Conservation (phyloP, 2,888 invertebrate species). For the Drosophila recens region DNA sequence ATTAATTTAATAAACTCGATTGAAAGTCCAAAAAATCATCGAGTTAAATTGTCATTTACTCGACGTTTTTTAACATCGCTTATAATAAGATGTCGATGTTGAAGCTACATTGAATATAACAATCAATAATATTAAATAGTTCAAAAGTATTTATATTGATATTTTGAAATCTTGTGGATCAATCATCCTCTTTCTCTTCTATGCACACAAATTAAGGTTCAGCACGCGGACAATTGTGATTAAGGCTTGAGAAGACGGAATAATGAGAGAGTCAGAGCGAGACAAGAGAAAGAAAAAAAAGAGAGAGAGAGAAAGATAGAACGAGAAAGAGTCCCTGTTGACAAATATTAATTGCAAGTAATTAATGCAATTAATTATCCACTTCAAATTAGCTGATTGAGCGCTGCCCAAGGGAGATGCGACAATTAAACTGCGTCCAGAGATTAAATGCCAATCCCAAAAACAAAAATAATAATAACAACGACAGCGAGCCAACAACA, state of each 20-base stretch:
- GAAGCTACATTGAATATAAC: too few relatives aligned
- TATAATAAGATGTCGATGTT: too few relatives aligned
- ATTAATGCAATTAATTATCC: constrained; percentile 48
- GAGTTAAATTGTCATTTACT: too few relatives aligned
- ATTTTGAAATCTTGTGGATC: not conserved
- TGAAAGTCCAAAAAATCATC: too few relatives aligned
- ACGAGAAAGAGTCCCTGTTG: not conserved
- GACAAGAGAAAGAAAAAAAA: not conserved
- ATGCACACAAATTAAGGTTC: not conserved
- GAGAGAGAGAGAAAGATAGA: not conserved
- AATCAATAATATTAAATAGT: too few relatives aligned
- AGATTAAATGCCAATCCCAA: constrained; percentile 48
- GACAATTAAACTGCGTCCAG: constrained; percentile 35
- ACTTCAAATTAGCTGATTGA: constrained; percentile 34
- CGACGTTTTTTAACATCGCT: too few relatives aligned
- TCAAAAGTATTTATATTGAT: not conserved
- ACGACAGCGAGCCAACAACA: constrained; percentile 6
- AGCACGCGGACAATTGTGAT: too few relatives aligned
- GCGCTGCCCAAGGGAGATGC: constrained; percentile 18
- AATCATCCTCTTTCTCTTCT: not conserved
- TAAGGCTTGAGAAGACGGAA: not conserved
- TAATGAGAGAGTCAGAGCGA: not conserved
- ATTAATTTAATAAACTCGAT: too few relatives aligned
- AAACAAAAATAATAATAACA: constrained; percentile 50
- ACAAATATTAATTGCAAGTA: constrained; percentile 45